Evolutionary conservation across 2,797 vertebrate genomes (phyloP), one percentile per base, ranked within the genome.

Genomic region (Ciconia nigra): DNA sequence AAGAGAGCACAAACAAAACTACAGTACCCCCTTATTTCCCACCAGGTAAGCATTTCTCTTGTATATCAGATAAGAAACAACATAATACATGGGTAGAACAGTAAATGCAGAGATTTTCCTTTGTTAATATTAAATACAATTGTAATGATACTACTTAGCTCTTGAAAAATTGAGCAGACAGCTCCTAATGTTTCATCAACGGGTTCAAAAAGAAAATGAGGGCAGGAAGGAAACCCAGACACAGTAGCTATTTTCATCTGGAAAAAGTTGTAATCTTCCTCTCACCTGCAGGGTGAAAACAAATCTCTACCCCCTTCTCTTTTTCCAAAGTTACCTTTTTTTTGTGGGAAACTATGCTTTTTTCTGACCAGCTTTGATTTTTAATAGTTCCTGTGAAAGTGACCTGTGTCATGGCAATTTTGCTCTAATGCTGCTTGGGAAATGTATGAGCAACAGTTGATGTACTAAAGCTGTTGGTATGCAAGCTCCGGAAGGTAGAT

Each of bases 31-130:
- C 37, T 8, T 90, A 83, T 19, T 96, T 97, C 74, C 93, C 92
- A 66, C 96, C 97, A 44, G 98, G 98, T 98, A 95, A 97, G 92
- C 18, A 6, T 20, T 85, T 80, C 4, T n/a, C 4, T 44, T 22
- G 41, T 81, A 24, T 35, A 57, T 29, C 57, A 72, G 24, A 24
- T 66, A 65, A 77, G 39, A 89, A 71, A 49, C 14, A 33, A 39
- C 65, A 17, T 28, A 19, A n/a, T 29, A 49, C 16, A 25, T 7
- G 8, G 31, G 16, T 25, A 59, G 51, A 57, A 22, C 11, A 28
- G 22, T 39, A 86, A 70, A 79, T 73, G 25, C 24, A 65, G 46
- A 57, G 12, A 57, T 65, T 91, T 87, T 24, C 8, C 39, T 70
- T 70, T 86, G 57, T 90, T 95, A 74, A 87, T 93, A 91, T 83